Base-by-base conservation (phyloP, 2,888 invertebrate genomes). In the Gastracanthus pulcherrimus region DNA sequence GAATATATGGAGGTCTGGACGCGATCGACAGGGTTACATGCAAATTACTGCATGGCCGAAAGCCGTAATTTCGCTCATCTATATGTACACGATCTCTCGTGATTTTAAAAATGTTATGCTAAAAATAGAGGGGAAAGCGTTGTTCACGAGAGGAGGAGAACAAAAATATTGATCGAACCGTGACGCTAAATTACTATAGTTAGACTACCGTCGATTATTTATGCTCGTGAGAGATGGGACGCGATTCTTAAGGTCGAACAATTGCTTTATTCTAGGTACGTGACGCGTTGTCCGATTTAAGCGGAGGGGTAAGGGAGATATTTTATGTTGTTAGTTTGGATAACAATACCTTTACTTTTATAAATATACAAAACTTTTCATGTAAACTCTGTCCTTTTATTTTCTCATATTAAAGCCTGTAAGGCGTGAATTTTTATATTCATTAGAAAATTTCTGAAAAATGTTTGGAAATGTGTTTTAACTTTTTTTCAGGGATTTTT, bases 11-110 rank as follows among this genome's bases (percentile, higher is more conserved):
- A 23, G 29, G 58, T 5, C n/a, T 31, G 16, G 7, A 11, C 7
- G 31, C 16, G n/a, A 16, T 23, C 31, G 55, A 58, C 38, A 34
- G 62, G 62, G 60, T 62, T 74, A 62, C 62, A 75, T 64, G 74
- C 62, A 74, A 74, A 74, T 64, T 64, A 48, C 26, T n/a, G n/a
- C n/a, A n/a, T n/a, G n/a, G n/a, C n/a, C 23, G 23, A 11, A 13
- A 55, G 55, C 26, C 26, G 23, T 23, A 55, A 55, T 55, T 51
- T 51, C 7, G 51, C 23, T 45, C n/a, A 5, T 45, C 45, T n/a
- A n/a, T n/a, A n/a, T n/a, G n/a, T n/a, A n/a, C n/a, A n/a, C n/a
- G n/a, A n/a, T n/a, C n/a, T n/a, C n/a, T 4, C 3, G 16, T 19
- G 48, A 48, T 48, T 48, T 48, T 48, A 19, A 6, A n/a, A n/a